phyloP scores from a whole-genome alignment of 2,797 vertebrate species.

The Prionace glauca region DNA sequence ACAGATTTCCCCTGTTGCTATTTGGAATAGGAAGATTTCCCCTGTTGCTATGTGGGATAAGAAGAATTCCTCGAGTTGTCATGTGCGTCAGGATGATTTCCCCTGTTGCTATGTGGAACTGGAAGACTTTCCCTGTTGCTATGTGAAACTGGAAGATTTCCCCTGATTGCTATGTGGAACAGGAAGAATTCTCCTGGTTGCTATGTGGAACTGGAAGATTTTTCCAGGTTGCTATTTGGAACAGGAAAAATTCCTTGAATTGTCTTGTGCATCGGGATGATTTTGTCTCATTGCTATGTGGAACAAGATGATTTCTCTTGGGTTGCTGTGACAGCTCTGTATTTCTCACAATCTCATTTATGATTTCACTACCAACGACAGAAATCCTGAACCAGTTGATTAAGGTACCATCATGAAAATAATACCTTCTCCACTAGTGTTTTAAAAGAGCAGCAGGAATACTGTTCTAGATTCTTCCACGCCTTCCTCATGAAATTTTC shows the following conservation, averaged over 20 bases:
- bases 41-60: neutral
- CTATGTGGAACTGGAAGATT: neutral
- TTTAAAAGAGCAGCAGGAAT: neutral
- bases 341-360: neutral
- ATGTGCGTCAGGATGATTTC: neutral
- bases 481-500: neutral
- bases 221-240: neutral
- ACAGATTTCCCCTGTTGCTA: neutral
- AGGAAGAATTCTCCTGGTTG: neutral
- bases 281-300: neutral
- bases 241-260: neutral
- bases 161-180: neutral
- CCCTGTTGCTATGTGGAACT: neutral
- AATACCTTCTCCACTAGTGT: neutral
- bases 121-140: neutral
- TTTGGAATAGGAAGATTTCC: neutral
- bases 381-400: neutral
- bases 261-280: neutral
- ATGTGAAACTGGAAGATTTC: neutral
- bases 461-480: neutral
- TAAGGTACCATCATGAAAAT: neutral
- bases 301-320: neutral
- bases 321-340: neutral
- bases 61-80: neutral
- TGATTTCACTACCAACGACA: neutral